Evolutionary conservation across 2,113 vertebrate genomes (phyloP), one percentile per base, ranked within the genome.

Genomic region (Spea multiplicata): DNA sequence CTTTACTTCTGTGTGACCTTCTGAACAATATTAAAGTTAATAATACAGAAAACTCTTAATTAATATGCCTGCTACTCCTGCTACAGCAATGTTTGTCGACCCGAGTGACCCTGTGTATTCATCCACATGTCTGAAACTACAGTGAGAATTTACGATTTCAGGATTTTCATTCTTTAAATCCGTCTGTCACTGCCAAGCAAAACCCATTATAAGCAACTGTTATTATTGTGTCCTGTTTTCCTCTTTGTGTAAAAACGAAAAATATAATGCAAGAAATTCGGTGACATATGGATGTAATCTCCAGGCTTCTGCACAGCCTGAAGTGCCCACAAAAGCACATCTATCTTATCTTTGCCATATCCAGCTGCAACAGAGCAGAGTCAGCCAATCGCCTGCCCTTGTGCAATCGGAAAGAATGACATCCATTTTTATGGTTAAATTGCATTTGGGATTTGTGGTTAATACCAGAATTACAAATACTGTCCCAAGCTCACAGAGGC

Each of bases 281-380:
- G 67, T 78, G 68, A 78, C 67, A 71, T 78, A 78, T 71, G 76
- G 67, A 78, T 78, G 47, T 78, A 71, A 78, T 78, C 76, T 78
- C 44, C 47, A 45, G 57, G n/a, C 6, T 64, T 64, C 45, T 71
- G 47, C 57, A 52, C n/a, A 71, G 67, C 76, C 55, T 71, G 67
- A 46, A 64, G 67, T 78, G 68, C 67, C 45, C 57, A 64, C 47
- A 62, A 44, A 52, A 65, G 62, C 17, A 8, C 69, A 64, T 64
- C 55, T 17, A 57, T 62, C 75, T 61, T 49, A 50, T 71, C 17
- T 12, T 44, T 12, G 4, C 9, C 67, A n/a, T 67, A 71, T 71
- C 46, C 49, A 59, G 67, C 57, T 49, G 16, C 50, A 52, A 47
- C 12, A 17, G 57, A 68, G 50, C 52, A 68, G 74, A 52, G 44